Conservation (phyloP, 1,140 invertebrate genomes). For the Orius insidiosus region DNA sequence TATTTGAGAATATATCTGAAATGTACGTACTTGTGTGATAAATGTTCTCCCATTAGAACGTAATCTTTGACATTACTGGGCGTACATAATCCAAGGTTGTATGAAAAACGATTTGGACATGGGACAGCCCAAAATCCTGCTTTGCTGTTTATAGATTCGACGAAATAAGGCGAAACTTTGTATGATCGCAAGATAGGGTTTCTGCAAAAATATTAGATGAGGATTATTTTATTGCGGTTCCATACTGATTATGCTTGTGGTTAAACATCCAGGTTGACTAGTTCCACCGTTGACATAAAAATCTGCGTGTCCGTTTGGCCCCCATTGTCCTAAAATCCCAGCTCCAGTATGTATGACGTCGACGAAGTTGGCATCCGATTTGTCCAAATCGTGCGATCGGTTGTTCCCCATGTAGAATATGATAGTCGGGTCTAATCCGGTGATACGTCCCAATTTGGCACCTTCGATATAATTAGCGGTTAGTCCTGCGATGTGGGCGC, state of each 20-base stretch:
- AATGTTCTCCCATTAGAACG: slow-evolving; percentile 67
- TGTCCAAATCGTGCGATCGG: slow-evolving; percentile 61
- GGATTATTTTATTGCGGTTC: neutral
- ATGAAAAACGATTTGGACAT: slow-evolving; percentile 59
- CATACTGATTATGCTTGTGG: slow-evolving; percentile 58
- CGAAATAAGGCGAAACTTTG: slow-evolving; percentile 72
- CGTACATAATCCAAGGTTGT: slow-evolving; percentile 62
- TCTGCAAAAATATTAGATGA: slow-evolving; percentile 36
- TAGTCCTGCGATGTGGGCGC: slow-evolving; percentile 66
- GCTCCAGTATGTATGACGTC: slow-evolving; percentile 79
- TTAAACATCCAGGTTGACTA: slow-evolving; percentile 68
- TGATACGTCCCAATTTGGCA: slow-evolving; percentile 57
- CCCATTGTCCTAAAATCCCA: slow-evolving; percentile 67
- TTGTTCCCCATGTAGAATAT: slow-evolving; percentile 60
- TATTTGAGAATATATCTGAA: too few species aligned
- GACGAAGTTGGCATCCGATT: slow-evolving; percentile 68
- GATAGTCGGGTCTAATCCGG: slow-evolving; percentile 65
- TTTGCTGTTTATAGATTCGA: slow-evolving; percentile 62
- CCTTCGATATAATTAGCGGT: slow-evolving; percentile 51
- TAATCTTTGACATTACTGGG: slow-evolving; percentile 51
- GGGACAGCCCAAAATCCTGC: slow-evolving; percentile 66
- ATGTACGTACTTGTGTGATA: slow-evolving; percentile 42
- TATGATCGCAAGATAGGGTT: slow-evolving; percentile 70
- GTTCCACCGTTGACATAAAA: slow-evolving; percentile 82
- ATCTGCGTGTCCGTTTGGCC: slow-evolving; percentile 70